These are phyloP conservation scores for Athalia cordata DNA, from an alignment of 2,888 invertebrate species.

Conservation along the genomic window DNA sequence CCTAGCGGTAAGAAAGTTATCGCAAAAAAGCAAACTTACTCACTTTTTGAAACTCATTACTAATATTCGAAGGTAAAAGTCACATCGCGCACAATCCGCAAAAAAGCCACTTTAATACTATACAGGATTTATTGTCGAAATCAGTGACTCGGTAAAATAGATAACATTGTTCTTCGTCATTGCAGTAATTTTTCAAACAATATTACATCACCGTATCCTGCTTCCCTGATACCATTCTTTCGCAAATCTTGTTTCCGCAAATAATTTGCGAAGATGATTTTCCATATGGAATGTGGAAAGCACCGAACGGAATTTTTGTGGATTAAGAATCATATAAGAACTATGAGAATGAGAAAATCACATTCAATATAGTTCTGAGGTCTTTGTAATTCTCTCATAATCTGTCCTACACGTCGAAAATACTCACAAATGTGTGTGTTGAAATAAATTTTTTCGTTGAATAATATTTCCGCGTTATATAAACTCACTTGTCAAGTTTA, in stretches of 20 bases:
- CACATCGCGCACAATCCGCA: not conserved
- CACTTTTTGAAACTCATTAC: no score
- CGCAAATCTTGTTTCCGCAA: not conserved
- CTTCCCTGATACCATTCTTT: not conserved
- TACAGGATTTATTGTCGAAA: slow-evolving; percentile 12
- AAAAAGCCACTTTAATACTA: slow-evolving; percentile 18
- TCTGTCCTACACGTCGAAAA: slow-evolving; percentile 6
- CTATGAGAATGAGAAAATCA: slow-evolving; percentile 11
- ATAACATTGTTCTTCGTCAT: not conserved
- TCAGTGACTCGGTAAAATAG: slow-evolving; percentile 8
- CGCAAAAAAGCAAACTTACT: no score
- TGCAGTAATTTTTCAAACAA: not conserved
- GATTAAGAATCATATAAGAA: slow-evolving; percentile 21
- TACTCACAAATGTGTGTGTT: slow-evolving; percentile 8
- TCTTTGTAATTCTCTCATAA: slow-evolving; percentile 6
- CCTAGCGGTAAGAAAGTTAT: not conserved
- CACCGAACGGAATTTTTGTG: slow-evolving; percentile 29
- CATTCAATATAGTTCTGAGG: not conserved
- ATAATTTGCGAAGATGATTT: slow-evolving; percentile 20
- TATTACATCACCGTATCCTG: not conserved
- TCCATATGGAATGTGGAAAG: slow-evolving; percentile 42
- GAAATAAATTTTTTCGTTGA: slow-evolving; percentile 32
- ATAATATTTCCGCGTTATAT: slow-evolving; percentile 37
- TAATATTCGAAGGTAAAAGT: not conserved
- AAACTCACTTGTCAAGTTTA: slow-evolving; percentile 77